Evolutionary conservation across 1,140 invertebrate genomes (phyloP), one percentile per base, ranked within the genome.

Genomic region (Lordiphosa stackelbergi): DNA sequence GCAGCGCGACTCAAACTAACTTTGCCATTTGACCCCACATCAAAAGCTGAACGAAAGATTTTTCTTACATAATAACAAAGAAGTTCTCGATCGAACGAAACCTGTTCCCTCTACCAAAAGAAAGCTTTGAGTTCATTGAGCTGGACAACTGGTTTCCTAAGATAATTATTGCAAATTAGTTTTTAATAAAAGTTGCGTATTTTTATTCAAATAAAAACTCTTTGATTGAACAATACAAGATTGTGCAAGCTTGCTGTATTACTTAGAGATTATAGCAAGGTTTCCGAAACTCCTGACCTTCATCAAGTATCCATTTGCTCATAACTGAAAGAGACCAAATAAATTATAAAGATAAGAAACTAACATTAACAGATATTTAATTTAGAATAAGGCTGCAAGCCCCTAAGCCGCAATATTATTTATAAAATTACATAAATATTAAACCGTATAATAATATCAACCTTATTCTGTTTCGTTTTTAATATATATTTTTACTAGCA

Each of bases 121-220:
- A 79, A 79, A 66, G 55, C 53, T 40, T 40, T 9, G 58, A 11
- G 62, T 68, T 75, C 59, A 71, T 54, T 65, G 68, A 41, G 49
- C 63, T 59, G 43, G 40, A 2, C 24, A 71, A 75, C 71, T 55
- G 62, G 64, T 66, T 66, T 52, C 22, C 24, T 35, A 40, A 56
- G 31, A 56, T 19, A 49, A 48, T 56, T 24, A 43, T 40, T 48
- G 31, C 12, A 46, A 31, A 37, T 13, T 6, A 37, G 19, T 28
- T 22, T 31, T 4, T 3, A 12, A 31, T 31, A 31, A 31, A 34
- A 43, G 24, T 10, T 13, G 12, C 0, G 45, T 5, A 6, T 5
- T 9, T 24, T 4, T 24, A 46, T 46, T 11, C 6, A 4, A 12
- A 45, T 2, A 9, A 3, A 13, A 4, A 34, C 24, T 12, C 8